phyloP scores from a whole-genome alignment of 2,113 vertebrate genomes.

The Osmerus eperlanus region DNA sequence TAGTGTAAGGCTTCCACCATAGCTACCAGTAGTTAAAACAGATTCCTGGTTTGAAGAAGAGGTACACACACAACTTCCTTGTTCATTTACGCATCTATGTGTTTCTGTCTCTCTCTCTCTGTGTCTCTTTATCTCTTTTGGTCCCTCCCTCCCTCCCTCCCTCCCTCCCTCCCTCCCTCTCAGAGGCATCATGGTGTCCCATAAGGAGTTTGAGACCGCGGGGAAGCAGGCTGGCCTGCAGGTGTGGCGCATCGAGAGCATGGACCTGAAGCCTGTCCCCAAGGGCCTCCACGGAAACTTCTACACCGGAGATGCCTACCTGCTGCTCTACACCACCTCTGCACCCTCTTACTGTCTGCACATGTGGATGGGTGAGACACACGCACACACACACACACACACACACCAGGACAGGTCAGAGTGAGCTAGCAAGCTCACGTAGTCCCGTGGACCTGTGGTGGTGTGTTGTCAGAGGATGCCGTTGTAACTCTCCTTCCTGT shows the following conservation, averaged over 20 bases:
- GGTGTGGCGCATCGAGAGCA: conserved; percentile 76
- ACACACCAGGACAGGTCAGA: neutral
- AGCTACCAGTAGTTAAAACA: too few species aligned
- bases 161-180: too few species aligned
- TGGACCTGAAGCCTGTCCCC: conserved; percentile 74
- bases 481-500: too few species aligned
- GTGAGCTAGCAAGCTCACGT: too few species aligned
- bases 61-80: too few species aligned
- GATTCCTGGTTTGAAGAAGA: too few species aligned
- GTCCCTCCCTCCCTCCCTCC: neutral
- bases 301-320: conserved; percentile 74
- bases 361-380: conserved; percentile 75
- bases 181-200: conserved; percentile 71
- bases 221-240: conserved; percentile 71
- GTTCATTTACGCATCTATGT: neutral
- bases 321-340: conserved; percentile 67
- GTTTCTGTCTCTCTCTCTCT: neutral
- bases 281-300: conserved; percentile 68
- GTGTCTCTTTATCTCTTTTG: neutral
- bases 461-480: too few species aligned
- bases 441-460: too few species aligned
- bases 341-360: conserved; percentile 69
- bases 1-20: too few species aligned
- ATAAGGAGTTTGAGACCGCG: conserved; percentile 71
- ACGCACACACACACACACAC: neutral